Evolutionary conservation across 2,797 vertebrate species (phyloP).

Genomic region (Dendrocincla fuliginosa): DNA sequence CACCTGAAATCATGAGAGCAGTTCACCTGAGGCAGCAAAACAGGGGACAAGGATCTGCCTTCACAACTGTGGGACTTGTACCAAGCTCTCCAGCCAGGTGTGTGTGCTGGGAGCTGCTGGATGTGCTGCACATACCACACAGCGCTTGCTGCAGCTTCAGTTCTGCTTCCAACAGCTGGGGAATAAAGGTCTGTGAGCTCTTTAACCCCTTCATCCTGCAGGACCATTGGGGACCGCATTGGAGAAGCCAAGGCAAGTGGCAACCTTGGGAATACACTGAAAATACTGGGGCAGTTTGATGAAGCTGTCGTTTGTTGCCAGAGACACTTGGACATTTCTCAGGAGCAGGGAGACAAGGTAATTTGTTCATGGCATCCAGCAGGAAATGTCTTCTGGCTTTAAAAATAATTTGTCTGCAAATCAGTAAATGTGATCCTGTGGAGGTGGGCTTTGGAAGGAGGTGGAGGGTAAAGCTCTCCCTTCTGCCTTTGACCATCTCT

Average conservation of each 20-base stretch:
- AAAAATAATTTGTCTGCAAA: not conserved
- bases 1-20: not conserved
- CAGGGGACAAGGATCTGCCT: not conserved
- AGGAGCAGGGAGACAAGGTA: conserved; percentile 96
- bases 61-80: not conserved
- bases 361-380: not conserved
- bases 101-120: not conserved
- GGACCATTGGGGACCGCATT: conserved; percentile 93
- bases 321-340: conserved; percentile 94
- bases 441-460: not conserved
- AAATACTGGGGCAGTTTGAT: conserved; percentile 92
- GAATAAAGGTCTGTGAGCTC: not conserved
- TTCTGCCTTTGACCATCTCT: not conserved
- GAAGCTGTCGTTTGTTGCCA: conserved; percentile 94
- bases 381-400: not conserved
- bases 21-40: not conserved
- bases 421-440: not conserved
- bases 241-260: conserved; percentile 97
- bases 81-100: not conserved
- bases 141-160: not conserved
- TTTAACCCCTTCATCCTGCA: conserved; percentile 35
- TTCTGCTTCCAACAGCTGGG: not conserved
- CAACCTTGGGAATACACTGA: conserved; percentile 95
- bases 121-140: accelerated
- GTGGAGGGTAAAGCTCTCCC: not conserved